Conservation (phyloP, 30 jellyfish, hydroid and myxozoan genomes). For the Clytia hemisphaerica region DNA sequence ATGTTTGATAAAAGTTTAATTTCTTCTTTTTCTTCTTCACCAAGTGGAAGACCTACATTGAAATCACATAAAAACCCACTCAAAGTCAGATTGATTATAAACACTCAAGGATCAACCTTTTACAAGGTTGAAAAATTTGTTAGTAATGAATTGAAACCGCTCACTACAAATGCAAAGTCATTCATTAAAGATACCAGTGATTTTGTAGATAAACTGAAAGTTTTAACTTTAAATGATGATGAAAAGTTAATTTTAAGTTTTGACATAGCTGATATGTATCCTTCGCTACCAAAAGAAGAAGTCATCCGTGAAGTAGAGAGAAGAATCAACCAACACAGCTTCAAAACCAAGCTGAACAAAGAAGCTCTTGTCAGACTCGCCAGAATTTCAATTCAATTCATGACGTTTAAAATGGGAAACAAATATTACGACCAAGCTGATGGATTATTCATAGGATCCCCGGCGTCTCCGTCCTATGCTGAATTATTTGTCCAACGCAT, state of each 20-base stretch:
- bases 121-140: slow-evolving; percentile 11
- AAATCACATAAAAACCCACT: slow-evolving; percentile 13
- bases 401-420: no score
- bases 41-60: slow-evolving; percentile 7
- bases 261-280: slow-evolving; percentile 14
- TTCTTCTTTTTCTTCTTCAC: no score
- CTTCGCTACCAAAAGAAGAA: slow-evolving; percentile 21
- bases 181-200: not conserved
- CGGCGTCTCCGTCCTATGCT: no score
- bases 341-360: not conserved
- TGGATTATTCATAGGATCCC: no score
- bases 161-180: slow-evolving; percentile 5
- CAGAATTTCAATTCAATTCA: no score
- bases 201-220: slow-evolving; percentile 11
- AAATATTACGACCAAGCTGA: no score
- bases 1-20: no score
- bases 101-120: slow-evolving; percentile 5
- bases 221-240: not conserved
- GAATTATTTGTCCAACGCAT: no score
- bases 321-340: not conserved
- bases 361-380: no score
- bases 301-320: slow-evolving; percentile 12
- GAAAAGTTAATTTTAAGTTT: slow-evolving; percentile 4
- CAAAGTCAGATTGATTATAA: slow-evolving; percentile 11
- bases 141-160: slow-evolving; percentile 5